A percentile compares a stretch with the other conserved stretches of the same genome.
Evolutionary conservation across 1,140 invertebrate species (phyloP).

Genomic region (Adoxophyes honmai): DNA sequence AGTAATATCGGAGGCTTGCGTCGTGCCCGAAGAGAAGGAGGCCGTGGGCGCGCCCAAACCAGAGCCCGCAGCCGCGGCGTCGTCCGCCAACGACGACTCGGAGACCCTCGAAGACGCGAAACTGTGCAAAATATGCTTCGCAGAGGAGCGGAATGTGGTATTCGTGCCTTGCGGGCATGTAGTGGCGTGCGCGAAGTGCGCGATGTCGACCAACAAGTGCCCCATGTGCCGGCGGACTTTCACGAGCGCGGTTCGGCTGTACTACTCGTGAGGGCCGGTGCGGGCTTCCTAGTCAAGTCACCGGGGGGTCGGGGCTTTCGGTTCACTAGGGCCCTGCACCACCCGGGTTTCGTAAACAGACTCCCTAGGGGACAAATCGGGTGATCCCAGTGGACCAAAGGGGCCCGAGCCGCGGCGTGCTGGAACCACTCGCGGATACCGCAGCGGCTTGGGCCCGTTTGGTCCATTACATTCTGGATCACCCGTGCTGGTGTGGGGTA

Average conservation of each 20-base stretch:
- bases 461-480: no score
- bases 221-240: conserved; percentile 88
- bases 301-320: no score
- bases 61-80: conserved; percentile 18
- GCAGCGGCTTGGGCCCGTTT: neutral
- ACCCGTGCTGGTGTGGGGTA: no score
- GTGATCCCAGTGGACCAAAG: neutral
- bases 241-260: conserved; percentile 64
- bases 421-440: conserved; percentile 45
- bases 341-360: no score
- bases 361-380: no score
- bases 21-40: conserved; percentile 32
- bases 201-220: conserved; percentile 82
- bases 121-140: conserved; percentile 82
- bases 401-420: conserved; percentile 32
- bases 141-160: conserved; percentile 88
- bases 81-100: conserved; percentile 31
- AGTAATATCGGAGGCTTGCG: conserved; percentile 50
- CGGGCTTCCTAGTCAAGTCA: no score
- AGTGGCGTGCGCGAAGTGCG: conserved; percentile 91
- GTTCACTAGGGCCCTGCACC: neutral
- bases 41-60: conserved; percentile 27
- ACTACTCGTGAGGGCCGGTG: conserved; percentile 58
- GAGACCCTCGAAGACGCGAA: conserved; percentile 58
- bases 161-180: conserved; percentile 93